phyloP scores from a whole-genome alignment of 2,888 invertebrate genomes.

The Tetramorium bicarinatum region DNA sequence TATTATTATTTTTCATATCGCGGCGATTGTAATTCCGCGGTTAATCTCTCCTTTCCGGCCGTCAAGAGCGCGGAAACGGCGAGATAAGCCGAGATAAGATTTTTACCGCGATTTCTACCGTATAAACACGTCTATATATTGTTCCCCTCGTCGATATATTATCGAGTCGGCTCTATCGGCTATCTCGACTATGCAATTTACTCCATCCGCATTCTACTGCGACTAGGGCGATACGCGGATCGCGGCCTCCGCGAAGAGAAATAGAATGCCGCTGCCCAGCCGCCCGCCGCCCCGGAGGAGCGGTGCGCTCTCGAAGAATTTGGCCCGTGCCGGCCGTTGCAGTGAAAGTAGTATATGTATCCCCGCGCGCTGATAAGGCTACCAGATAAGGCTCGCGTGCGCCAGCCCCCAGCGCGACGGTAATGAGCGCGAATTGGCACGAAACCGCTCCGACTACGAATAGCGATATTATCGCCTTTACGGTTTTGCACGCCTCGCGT shows the following conservation, averaged over 20 bases:
- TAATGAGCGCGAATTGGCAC: slow-evolving; percentile 51
- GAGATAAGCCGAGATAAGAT: background rate
- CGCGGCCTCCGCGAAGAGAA: slow-evolving; percentile 26
- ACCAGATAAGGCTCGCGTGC: slow-evolving; percentile 44
- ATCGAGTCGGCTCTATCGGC: background rate
- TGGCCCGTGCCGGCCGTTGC: slow-evolving; percentile 39
- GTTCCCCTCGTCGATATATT: background rate
- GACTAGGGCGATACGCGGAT: slow-evolving; percentile 41
- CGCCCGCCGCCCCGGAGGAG: background rate
- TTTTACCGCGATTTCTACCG: background rate
- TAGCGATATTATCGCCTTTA: slow-evolving; percentile 32
- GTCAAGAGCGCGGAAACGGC: background rate
- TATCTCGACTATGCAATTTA: slow-evolving; percentile 41
- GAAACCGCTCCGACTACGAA: slow-evolving; percentile 19
- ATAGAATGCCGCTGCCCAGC: slow-evolving; percentile 23
- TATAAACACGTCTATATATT: background rate
- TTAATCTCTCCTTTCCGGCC: background rate
- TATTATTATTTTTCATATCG: background rate
- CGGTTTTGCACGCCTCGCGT: slow-evolving; percentile 1
- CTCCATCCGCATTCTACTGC: slow-evolving; percentile 60
- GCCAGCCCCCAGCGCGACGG: slow-evolving; percentile 18
- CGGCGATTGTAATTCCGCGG: background rate
- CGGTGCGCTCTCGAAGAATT: slow-evolving; percentile 43
- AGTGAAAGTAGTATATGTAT: slow-evolving; percentile 48
- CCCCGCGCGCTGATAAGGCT: slow-evolving; percentile 43